These are phyloP conservation scores for Cotesia congregata DNA, from an alignment of 2,888 invertebrate genomes.

Conservation along the genomic window DNA sequence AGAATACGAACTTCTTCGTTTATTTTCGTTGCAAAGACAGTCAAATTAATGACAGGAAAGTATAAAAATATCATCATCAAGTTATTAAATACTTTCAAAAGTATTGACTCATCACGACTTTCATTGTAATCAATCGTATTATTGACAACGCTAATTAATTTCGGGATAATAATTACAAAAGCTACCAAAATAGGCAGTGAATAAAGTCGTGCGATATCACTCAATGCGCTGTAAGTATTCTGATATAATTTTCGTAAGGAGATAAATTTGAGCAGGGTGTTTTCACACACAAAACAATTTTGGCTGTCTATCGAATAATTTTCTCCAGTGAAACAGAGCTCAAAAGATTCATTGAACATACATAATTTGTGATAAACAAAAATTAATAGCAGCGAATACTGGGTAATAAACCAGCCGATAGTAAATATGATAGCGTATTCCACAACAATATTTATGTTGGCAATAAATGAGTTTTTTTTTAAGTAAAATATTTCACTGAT, in stretches of 20 bases:
- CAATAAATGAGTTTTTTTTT: neutral
- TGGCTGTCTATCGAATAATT: neutral
- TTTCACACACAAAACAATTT: neutral
- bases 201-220: neutral
- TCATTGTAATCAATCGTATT: neutral
- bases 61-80: neutral
- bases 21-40: neutral
- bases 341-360: neutral
- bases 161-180: neutral
- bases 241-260: neutral
- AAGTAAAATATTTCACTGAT: neutral
- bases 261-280: neutral
- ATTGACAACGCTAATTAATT: neutral
- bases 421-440: neutral
- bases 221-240: neutral
- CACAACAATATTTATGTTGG: too few relatives aligned
- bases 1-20: neutral
- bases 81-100: neutral
- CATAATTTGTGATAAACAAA: neutral
- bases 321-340: neutral
- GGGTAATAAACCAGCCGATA: neutral
- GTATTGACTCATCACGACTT: neutral
- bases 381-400: neutral
- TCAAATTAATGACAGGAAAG: neutral
- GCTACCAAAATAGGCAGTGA: neutral